Conservation (phyloP, 2,113 vertebrate species). For the Callopanchax toddi region DNA sequence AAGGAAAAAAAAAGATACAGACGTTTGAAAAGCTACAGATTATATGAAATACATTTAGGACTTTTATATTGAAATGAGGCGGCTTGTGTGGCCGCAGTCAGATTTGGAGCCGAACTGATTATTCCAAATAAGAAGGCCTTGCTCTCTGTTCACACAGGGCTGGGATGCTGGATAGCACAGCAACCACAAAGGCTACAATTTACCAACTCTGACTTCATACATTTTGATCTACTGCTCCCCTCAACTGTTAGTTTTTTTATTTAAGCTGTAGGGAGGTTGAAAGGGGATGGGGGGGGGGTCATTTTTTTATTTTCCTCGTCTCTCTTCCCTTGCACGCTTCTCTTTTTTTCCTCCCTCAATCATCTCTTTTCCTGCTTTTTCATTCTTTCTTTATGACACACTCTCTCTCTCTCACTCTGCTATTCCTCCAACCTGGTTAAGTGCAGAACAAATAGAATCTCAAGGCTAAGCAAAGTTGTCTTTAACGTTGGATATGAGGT, state of each 20-base stretch:
- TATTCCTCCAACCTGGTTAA: slow-evolving; percentile 71
- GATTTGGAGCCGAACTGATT: slow-evolving; percentile 76
- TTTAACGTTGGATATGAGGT: slow-evolving; percentile 75
- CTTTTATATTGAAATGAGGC: slow-evolving; percentile 82
- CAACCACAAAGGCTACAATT: slow-evolving; percentile 78
- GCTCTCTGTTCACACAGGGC: slow-evolving; percentile 74
- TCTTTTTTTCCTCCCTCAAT: slow-evolving; percentile 46
- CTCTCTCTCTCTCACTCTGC: slow-evolving; percentile 30
- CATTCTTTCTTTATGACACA: slow-evolving; percentile 47
- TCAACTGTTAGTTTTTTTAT: slow-evolving; percentile 78
- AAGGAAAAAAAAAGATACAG: slow-evolving; percentile 54
- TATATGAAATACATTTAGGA: slow-evolving; percentile 75
- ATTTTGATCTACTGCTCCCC: slow-evolving; percentile 77
- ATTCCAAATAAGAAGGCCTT: slow-evolving; percentile 75
- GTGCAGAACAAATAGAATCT: slow-evolving; percentile 78
- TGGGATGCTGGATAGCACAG: slow-evolving; percentile 75
- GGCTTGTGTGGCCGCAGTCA: slow-evolving; percentile 66
- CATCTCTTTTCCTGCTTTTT: slow-evolving; percentile 38
- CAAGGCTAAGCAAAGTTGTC: slow-evolving; percentile 78
- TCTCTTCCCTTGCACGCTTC: slow-evolving; percentile 51
- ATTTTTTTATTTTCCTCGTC: slow-evolving; percentile 70
- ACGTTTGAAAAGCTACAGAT: slow-evolving; percentile 74
- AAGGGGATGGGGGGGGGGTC: slow-evolving; percentile 68
- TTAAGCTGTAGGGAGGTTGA: slow-evolving; percentile 74
- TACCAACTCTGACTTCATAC: slow-evolving; percentile 76